Conservation (phyloP, 2,888 invertebrate genomes). For the Pilophorus perplexus region DNA sequence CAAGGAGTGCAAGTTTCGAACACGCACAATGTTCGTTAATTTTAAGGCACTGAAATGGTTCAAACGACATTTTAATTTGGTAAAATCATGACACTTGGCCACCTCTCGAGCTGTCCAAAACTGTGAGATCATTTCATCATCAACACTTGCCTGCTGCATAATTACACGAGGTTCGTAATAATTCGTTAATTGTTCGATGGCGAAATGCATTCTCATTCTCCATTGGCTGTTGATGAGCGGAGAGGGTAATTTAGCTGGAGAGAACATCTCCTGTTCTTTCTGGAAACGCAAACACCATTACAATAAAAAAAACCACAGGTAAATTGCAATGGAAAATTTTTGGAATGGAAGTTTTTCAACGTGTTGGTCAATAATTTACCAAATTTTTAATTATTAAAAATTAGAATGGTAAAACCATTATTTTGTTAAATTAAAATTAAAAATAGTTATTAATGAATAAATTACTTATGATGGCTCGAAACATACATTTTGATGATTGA, state of each 20-base stretch:
- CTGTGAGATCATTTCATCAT: background rate
- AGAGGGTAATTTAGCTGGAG: slow-evolving; percentile 30
- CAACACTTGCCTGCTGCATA: slow-evolving; percentile 52
- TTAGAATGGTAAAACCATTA: no score
- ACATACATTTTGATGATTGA: slow-evolving; percentile 40
- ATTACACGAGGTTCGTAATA: slow-evolving; percentile 53
- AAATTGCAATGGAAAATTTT: no score
- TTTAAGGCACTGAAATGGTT: slow-evolving; percentile 54
- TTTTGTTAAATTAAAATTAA: no score
- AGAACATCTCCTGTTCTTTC: slow-evolving; percentile 21
- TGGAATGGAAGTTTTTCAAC: no score
- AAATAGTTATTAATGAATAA: no score
- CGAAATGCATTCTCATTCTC: slow-evolving; percentile 53
- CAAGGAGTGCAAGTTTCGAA: slow-evolving; percentile 54
- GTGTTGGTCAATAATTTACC: no score
- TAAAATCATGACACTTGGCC: no score
- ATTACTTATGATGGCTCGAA: background rate
- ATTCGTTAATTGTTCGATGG: slow-evolving; percentile 54
- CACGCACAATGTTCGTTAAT: slow-evolving; percentile 55
- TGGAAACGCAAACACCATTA: background rate
- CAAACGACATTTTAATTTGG: no score
- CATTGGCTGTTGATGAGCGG: slow-evolving; percentile 48
- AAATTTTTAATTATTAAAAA: no score
- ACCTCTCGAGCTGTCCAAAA: no score
- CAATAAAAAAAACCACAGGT: background rate